A percentile compares a stretch with the other conserved stretches of the same genome.
These are phyloP conservation scores for Periophthalmus modestus DNA, from an alignment of 2,113 vertebrate species.

Conservation along the genomic window DNA sequence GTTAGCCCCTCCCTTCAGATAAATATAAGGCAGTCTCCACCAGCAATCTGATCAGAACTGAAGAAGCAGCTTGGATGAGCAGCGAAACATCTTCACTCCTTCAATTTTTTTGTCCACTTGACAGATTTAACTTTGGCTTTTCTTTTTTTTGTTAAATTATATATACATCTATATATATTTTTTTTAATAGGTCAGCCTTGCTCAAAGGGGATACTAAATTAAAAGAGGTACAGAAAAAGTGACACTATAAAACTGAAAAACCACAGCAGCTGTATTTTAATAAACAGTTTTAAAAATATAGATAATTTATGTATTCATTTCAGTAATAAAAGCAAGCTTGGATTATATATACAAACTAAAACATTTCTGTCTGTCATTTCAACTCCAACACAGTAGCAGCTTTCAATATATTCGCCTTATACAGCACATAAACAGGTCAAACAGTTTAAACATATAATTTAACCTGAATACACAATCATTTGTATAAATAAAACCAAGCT, in stretches of 20 bases:
- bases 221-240: background rate
- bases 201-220: background rate
- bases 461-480: background rate
- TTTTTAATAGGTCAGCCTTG: no score
- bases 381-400: background rate
- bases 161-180: no score
- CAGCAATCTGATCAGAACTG: no score
- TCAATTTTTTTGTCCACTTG: no score
- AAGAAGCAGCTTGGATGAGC: no score
- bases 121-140: no score
- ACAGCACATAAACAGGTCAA: background rate
- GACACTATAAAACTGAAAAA: slow-evolving; percentile 19
- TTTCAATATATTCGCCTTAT: background rate
- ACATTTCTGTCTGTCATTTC: background rate
- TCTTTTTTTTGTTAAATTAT: no score
- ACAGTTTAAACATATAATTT: background rate
- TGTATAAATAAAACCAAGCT: background rate
- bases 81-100: no score
- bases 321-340: slow-evolving; percentile 35
- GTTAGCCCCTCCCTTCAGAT: no score
- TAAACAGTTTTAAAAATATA: slow-evolving; percentile 52
- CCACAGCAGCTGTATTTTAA: slow-evolving; percentile 31
- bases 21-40: no score
- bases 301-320: slow-evolving; percentile 13
- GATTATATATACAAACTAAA: background rate